These are phyloP conservation scores for Drosophila fulvimacula DNA, from an alignment of 2,888 invertebrate genomes.

Conservation along the genomic window DNA sequence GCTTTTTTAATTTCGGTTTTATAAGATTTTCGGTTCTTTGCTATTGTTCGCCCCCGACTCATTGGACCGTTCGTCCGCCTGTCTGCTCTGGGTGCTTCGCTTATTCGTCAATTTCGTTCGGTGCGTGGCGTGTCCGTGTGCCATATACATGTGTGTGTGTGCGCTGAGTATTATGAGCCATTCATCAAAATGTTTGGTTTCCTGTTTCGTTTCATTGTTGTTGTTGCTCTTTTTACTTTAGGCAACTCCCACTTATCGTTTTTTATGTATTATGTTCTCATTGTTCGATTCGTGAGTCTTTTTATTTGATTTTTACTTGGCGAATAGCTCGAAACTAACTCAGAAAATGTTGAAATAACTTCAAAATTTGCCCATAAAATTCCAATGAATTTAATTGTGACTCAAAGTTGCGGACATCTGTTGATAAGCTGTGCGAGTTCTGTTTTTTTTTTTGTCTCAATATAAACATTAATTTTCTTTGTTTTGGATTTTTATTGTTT, in stretches of 20 bases:
- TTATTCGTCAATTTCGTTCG: constrained; percentile 73
- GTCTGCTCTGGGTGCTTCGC: constrained; percentile 70
- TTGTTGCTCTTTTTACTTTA: constrained; percentile 57
- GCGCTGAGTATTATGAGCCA: constrained; percentile 76
- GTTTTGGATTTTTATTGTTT: not conserved
- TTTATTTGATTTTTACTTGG: not conserved
- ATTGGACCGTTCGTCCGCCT: constrained; percentile 16
- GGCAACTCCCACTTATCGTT: constrained; percentile 82
- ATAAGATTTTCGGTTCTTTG: constrained; percentile 75
- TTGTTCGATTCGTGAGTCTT: constrained; percentile 8
- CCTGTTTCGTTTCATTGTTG: constrained; percentile 44
- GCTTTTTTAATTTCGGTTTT: constrained; percentile 79
- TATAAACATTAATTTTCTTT: constrained; percentile 35
- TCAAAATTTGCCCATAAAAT: not conserved
- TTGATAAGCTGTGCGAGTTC: constrained; percentile 41
- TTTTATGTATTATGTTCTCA: constrained; percentile 40
- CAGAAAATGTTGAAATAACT: not conserved
- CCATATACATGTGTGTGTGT: constrained; percentile 31
- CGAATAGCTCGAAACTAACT: constrained; percentile 1
- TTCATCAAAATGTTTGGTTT: constrained; percentile 76
- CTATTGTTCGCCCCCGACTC: constrained; percentile 53
- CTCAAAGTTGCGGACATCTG: constrained; percentile 40
- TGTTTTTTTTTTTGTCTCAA: constrained; percentile 19
- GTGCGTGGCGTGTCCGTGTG: constrained; percentile 38
- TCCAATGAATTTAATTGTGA: constrained; percentile 28